Evolutionary conservation across 2,113 vertebrate genomes (phyloP).

Genomic region (chimpanzee (Pan troglodytes)): NHGRI_mPanTro3-v2.1_pri NC_072398.2:157047001-157047500

Average conservation of each 20-base stretch:
- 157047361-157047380: background rate
- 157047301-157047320: background rate
- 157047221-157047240: background rate
- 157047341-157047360: background rate
- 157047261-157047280: background rate
- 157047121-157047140: background rate
- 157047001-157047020: conserved; percentile 9
- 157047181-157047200: background rate
- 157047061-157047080: background rate
- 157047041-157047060: background rate
- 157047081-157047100: background rate
- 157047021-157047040: background rate
- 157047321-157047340: conserved; percentile 11
- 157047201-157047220: background rate
- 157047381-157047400: background rate
- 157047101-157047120: background rate
- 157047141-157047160: background rate
- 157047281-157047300: background rate
- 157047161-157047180: background rate
- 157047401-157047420: background rate
- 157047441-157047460: background rate
- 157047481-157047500: background rate
- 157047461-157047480: background rate
- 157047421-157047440: background rate
- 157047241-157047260: background rate